Conservation (phyloP, 2,113 vertebrate species). For the Euleptes europaea region DNA sequence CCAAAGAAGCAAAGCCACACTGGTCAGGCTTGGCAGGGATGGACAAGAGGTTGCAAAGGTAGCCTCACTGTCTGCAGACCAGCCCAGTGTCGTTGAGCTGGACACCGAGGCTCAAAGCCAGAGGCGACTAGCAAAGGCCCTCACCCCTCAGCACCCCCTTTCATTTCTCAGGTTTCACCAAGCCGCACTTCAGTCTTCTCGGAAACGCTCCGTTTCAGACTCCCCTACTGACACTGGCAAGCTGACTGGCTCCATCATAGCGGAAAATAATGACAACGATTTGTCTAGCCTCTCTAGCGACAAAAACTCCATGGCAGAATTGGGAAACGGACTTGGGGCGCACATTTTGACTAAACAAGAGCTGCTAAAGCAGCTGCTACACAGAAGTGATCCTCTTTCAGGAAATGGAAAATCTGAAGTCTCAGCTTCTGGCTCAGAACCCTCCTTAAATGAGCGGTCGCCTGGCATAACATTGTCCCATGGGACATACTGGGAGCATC, state of each 20-base stretch:
- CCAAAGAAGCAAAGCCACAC: background rate
- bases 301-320: background rate
- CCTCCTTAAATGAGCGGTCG: background rate
- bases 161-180: background rate
- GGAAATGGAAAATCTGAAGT: background rate
- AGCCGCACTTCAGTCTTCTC: background rate
- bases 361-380: background rate
- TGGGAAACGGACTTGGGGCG: background rate
- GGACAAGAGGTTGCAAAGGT: background rate
- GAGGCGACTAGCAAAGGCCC: background rate
- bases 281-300: background rate
- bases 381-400: background rate
- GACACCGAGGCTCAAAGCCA: accelerated
- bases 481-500: background rate
- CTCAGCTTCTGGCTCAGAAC: background rate
- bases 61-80: background rate
- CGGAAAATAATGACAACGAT: background rate
- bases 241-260: background rate
- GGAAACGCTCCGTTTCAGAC: background rate
- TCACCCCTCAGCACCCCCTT: background rate
- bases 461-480: background rate
- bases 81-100: background rate
- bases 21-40: background rate
- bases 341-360: background rate
- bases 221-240: background rate